A percentile compares a stretch with the other conserved stretches of the same genome.
These are phyloP conservation scores for Hassar affinis DNA, from an alignment of 2,113 vertebrate species.

Conservation along the genomic window DNA sequence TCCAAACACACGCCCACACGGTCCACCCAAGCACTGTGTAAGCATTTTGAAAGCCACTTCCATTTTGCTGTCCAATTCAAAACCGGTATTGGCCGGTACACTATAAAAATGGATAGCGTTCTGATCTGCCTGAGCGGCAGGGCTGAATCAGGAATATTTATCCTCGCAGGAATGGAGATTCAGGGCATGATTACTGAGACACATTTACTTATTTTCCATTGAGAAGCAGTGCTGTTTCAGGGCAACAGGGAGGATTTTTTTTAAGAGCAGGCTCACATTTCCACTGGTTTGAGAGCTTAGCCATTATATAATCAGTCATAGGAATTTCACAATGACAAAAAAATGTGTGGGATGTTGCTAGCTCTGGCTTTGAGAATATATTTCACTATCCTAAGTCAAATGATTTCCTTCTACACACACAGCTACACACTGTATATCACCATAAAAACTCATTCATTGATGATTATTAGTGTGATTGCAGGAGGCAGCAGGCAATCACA, in stretches of 20 bases:
- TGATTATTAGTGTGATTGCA: background rate
- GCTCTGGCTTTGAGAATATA: background rate
- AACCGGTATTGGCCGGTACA: constrained; percentile 16
- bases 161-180: background rate
- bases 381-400: background rate
- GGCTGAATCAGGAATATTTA: constrained; percentile 10
- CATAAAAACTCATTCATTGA: background rate
- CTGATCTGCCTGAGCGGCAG: background rate
- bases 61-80: constrained; percentile 25
- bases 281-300: background rate
- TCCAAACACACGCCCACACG: background rate
- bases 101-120: constrained; percentile 15
- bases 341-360: background rate
- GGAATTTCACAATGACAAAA: background rate
- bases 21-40: constrained; percentile 25
- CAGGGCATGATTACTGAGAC: constrained; percentile 5
- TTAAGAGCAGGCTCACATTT: background rate
- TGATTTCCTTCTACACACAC: background rate
- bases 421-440: background rate
- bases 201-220: constrained; percentile 16
- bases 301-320: background rate
- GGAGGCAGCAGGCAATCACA: no score
- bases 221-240: background rate
- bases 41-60: constrained; percentile 25
- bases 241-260: background rate